Conservation (phyloP, 2,113 vertebrate genomes). For the Choloepus hoffmanni region DNA sequence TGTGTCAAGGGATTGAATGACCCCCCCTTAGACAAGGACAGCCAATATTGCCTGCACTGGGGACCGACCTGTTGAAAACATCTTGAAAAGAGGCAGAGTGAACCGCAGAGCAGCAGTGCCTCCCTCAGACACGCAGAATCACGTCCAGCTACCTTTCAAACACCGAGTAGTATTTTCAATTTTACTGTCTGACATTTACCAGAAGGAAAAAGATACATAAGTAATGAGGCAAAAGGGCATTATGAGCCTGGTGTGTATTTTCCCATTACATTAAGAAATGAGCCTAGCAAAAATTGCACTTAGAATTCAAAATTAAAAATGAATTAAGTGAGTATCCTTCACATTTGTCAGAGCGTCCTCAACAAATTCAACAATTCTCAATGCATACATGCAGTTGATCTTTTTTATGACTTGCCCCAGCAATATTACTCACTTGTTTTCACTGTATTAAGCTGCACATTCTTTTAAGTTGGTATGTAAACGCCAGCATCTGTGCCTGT, state of each 20-base stretch:
- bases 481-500: neutral
- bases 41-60: conserved; percentile 40
- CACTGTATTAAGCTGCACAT: neutral
- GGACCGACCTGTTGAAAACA: conserved; percentile 67
- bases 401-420: neutral
- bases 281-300: conserved; percentile 65
- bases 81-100: neutral
- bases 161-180: conserved; percentile 1
- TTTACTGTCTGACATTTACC: conserved; percentile 57
- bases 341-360: neutral
- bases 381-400: neutral
- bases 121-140: conserved; percentile 56
- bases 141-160: neutral
- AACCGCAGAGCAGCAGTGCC: conserved; percentile 53
- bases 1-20: conserved; percentile 28
- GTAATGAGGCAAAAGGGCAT: conserved; percentile 80
- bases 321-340: conserved; percentile 49
- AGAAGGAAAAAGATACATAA: conserved; percentile 65
- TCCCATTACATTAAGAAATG: conserved; percentile 80
- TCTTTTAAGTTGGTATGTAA: conserved; percentile 32
- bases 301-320: conserved; percentile 66
- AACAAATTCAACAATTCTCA: neutral
- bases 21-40: conserved; percentile 52
- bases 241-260: conserved; percentile 73
- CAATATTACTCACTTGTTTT: neutral